Conservation (phyloP, 2,797 vertebrate species). For the Emydoidea blandingii region DNA sequence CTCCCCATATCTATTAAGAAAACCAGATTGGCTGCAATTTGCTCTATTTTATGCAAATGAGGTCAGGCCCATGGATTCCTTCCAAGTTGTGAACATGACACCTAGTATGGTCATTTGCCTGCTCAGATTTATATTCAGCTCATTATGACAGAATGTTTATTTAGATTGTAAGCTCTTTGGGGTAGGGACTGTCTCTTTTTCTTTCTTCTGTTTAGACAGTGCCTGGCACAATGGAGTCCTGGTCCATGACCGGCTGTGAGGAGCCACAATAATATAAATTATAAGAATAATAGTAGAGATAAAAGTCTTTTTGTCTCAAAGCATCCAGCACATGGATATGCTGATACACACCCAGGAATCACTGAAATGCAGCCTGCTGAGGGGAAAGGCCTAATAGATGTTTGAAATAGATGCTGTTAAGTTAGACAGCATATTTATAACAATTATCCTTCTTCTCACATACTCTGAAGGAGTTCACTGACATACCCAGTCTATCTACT, state of each 20-base stretch:
- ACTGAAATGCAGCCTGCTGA: background rate
- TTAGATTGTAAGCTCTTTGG: background rate
- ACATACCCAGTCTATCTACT: background rate
- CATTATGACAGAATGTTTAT: background rate
- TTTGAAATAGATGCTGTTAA: background rate
- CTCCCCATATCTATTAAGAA: background rate
- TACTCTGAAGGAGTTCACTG: background rate
- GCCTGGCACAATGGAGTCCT: background rate
- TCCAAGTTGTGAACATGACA: too few relatives aligned
- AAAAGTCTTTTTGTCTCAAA: background rate
- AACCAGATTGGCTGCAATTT: background rate
- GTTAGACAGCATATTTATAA: fast-evolving
- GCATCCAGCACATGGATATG: background rate
- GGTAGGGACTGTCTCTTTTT: background rate
- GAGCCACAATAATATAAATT: background rate
- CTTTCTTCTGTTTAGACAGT: background rate
- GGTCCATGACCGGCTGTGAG: background rate
- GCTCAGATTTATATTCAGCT: background rate
- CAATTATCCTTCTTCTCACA: background rate
- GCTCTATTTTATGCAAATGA: background rate
- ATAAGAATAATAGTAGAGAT: background rate
- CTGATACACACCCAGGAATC: background rate
- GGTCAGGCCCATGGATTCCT: background rate
- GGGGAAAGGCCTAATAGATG: background rate
- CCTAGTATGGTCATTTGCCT: background rate